These are phyloP conservation scores for Limenitis arthemis DNA, from an alignment of 2,888 invertebrate genomes.

Conservation along the genomic window DNA sequence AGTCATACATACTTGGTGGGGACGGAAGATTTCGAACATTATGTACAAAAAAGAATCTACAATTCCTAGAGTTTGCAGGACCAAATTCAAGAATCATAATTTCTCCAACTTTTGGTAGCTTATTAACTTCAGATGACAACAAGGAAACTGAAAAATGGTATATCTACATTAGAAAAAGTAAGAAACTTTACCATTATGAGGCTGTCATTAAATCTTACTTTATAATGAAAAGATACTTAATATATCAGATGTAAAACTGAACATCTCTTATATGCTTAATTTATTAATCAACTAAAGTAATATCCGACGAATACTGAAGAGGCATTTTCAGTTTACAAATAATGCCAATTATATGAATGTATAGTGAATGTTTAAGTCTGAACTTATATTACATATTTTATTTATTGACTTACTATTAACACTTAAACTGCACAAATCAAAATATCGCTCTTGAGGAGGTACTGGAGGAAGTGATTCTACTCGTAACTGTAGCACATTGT, in stretches of 20 bases:
- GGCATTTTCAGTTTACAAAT: too few relatives aligned
- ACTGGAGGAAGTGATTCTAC: conserved; percentile 48
- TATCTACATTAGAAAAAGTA: neutral
- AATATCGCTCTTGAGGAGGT: conserved; percentile 41
- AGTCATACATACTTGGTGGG: conserved; percentile 45
- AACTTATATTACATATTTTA: neutral
- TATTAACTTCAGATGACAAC: conserved; percentile 38
- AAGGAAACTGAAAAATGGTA: conserved; percentile 45
- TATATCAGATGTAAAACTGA: too few relatives aligned
- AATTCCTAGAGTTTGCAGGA: conserved; percentile 35
- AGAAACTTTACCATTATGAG: neutral
- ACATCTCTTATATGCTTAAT: too few relatives aligned
- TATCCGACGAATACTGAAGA: too few relatives aligned
- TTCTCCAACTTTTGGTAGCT: conserved; percentile 51
- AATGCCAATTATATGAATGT: too few relatives aligned
- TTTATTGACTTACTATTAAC: conserved; percentile 45
- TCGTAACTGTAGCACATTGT: conserved; percentile 38
- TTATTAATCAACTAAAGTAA: too few relatives aligned
- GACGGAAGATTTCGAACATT: conserved; percentile 48
- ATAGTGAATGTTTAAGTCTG: too few relatives aligned
- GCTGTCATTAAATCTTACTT: too few relatives aligned
- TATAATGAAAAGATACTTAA: too few relatives aligned
- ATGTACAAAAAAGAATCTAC: conserved; percentile 55
- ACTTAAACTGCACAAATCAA: conserved; percentile 46
- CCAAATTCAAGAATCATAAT: conserved; percentile 49